Conservation (phyloP, 2,888 invertebrate genomes). For the Yponomeuta sedellus region DNA sequence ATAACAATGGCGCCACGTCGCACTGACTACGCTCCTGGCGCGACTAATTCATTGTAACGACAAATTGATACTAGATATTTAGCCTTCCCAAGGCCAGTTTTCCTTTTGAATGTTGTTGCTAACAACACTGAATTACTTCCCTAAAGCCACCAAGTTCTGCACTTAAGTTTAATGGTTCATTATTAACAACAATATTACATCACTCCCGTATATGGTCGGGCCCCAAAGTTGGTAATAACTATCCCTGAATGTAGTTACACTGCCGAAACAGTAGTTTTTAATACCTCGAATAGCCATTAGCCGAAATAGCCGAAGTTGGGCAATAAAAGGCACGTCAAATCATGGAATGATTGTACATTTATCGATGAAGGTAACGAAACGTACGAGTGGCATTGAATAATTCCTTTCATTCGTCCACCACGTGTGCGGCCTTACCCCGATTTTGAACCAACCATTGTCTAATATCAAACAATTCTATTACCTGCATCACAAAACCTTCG, state of each 20-base stretch:
- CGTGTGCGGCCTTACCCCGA: constrained; percentile 53
- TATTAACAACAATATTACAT: background rate
- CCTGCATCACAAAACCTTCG: constrained; percentile 42
- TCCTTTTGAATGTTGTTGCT: background rate
- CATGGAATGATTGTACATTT: background rate
- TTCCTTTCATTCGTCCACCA: constrained; percentile 35
- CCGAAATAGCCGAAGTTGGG: background rate
- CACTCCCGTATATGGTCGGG: background rate
- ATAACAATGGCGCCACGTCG: constrained; percentile 11
- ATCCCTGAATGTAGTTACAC: background rate
- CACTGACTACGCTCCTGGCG: background rate
- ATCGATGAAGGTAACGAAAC: constrained; percentile 38
- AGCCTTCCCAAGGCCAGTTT: constrained; percentile 4
- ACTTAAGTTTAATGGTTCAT: constrained; percentile 3
- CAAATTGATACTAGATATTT: constrained; percentile 6
- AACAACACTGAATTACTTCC: background rate
- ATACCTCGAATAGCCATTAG: background rate
- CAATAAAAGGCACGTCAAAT: background rate
- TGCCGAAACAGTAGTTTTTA: background rate
- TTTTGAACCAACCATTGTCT: constrained; percentile 33
- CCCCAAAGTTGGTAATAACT: background rate
- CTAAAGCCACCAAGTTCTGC: background rate
- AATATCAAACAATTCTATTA: constrained; percentile 39
- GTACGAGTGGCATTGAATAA: constrained; percentile 23
- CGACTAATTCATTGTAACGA: constrained; percentile 11